These are phyloP conservation scores for Anastrepha obliqua DNA, from an alignment of 1,140 invertebrate species.

Conservation along the genomic window DNA sequence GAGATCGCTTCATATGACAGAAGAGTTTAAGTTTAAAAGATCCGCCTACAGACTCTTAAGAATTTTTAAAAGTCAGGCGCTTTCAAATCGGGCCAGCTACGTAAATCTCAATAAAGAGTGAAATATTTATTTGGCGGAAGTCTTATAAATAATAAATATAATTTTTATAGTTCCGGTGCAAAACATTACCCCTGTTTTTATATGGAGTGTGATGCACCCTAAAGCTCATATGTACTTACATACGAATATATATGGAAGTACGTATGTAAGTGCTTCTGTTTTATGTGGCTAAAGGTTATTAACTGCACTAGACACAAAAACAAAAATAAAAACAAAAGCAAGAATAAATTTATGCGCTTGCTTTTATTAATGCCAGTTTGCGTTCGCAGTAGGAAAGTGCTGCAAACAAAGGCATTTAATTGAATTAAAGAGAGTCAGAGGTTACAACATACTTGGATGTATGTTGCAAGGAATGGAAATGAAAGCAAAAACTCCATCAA, in stretches of 20 bases:
- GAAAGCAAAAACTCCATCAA: constrained; percentile 46
- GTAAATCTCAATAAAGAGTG: no score
- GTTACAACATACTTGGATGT: neutral
- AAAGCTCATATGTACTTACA: no score
- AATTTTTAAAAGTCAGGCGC: no score
- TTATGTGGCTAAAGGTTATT: constrained; percentile 43
- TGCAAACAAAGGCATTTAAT: constrained; percentile 51
- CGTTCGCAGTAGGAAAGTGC: constrained; percentile 22
- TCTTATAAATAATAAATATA: no score
- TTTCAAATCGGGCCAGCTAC: no score
- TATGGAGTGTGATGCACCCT: no score
- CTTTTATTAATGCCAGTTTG: constrained; percentile 21
- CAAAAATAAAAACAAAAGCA: constrained; percentile 17
- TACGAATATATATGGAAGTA: neutral
- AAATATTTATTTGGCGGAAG: no score
- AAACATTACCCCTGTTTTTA: no score
- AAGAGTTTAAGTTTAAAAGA: no score
- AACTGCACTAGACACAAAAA: constrained; percentile 19
- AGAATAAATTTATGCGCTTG: constrained; percentile 13
- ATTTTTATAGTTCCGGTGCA: no score
- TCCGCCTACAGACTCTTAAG: no score
- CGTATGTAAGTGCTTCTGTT: neutral
- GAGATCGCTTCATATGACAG: no score
- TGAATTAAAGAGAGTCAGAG: constrained; percentile 52
- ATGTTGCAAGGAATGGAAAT: constrained; percentile 37